Conservation (phyloP, 2,888 invertebrate species). For the Amiota communis region DNA sequence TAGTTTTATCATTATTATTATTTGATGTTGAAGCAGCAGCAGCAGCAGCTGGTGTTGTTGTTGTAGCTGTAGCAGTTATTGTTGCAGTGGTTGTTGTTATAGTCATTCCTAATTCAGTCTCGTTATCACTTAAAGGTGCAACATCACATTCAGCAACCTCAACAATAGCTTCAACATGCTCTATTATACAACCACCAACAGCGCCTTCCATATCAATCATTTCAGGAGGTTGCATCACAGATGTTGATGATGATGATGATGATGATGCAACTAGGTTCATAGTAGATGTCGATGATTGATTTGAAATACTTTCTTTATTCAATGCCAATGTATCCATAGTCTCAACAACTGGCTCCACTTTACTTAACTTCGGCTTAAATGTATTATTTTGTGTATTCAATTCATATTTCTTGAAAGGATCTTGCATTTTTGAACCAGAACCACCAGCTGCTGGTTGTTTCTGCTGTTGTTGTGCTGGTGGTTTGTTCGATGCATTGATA, state of each 20-base stretch:
- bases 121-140: conserved; percentile 57
- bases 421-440: conserved; percentile 49
- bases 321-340: background rate
- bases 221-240: conserved; percentile 3
- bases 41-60: conserved; percentile 34
- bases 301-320: too few species aligned
- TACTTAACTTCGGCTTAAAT: conserved; percentile 65
- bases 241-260: background rate
- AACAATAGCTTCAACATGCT: conserved; percentile 31
- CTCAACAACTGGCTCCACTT: conserved; percentile 41
- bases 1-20: conserved; percentile 39
- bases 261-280: background rate
- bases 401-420: conserved; percentile 72
- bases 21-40: conserved; percentile 36
- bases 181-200: conserved; percentile 51
- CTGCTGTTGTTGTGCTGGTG: conserved; percentile 19
- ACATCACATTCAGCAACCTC: conserved; percentile 42
- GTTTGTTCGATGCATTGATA: conserved; percentile 41
- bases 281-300: too few species aligned
- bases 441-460: background rate
- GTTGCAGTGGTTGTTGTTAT: conserved; percentile 37
- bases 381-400: conserved; percentile 70
- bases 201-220: conserved; percentile 61
- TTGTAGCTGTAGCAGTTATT: conserved; percentile 37
- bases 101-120: conserved; percentile 57